Conservation (phyloP, 2,888 invertebrate genomes). For the Sesamia inferens region DNA sequence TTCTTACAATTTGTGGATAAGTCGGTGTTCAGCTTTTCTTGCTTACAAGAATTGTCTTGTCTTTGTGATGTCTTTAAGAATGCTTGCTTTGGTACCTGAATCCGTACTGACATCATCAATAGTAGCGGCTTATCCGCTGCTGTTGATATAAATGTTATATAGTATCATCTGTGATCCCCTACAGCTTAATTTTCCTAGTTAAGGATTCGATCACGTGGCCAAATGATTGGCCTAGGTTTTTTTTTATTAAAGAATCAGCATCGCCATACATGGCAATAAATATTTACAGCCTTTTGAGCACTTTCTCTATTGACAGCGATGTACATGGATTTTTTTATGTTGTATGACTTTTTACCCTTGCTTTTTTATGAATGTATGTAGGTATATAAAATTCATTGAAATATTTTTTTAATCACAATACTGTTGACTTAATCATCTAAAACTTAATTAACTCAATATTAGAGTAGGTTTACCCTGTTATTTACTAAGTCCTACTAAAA, state of each 20-base stretch:
- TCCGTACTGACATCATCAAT: not conserved
- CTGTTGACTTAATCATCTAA: not conserved
- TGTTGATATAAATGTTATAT: not conserved
- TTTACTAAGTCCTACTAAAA: constrained; percentile 6
- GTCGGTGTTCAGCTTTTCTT: not conserved
- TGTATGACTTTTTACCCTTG: too few relatives aligned
- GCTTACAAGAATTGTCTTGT: too few relatives aligned
- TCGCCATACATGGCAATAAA: not conserved
- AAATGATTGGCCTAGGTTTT: too few relatives aligned
- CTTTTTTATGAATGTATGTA: not conserved
- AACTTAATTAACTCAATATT: constrained; percentile 11
- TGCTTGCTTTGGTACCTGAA: not conserved
- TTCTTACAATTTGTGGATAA: constrained; percentile 27
- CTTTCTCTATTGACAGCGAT: too few relatives aligned
- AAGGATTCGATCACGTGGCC: not conserved
- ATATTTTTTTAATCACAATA: too few relatives aligned
- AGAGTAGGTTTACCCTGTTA: not conserved
- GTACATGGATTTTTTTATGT: not conserved
- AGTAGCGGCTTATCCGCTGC: too few relatives aligned
- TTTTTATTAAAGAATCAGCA: not conserved
- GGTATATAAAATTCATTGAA: too few relatives aligned
- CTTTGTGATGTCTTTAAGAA: not conserved
- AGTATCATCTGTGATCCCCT: not conserved
- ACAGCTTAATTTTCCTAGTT: too few relatives aligned
- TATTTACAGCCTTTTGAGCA: not conserved